Conservation (phyloP, 2,888 invertebrate species). For the Bombylius major region DNA sequence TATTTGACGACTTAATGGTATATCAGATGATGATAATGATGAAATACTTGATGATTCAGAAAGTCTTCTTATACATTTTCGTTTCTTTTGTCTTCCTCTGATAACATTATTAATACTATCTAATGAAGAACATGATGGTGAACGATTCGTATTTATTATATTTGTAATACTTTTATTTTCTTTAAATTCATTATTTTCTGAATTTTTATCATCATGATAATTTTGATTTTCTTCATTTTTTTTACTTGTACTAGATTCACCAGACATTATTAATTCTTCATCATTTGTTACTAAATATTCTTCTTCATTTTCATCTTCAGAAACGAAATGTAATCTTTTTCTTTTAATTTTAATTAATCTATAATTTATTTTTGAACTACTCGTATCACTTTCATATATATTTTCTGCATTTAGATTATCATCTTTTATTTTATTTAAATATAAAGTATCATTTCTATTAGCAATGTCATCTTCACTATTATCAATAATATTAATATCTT, state of each 20-base stretch:
- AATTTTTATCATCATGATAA: too few species aligned
- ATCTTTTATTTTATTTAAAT: not conserved
- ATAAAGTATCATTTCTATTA: not conserved
- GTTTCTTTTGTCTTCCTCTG: not conserved
- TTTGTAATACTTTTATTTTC: too few species aligned
- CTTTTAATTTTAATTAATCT: too few species aligned
- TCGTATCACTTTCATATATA: not conserved
- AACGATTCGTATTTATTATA: not conserved
- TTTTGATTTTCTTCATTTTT: not conserved
- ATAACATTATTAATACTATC: not conserved
- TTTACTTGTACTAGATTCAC: not conserved
- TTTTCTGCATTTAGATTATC: not conserved
- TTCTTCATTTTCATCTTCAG: not conserved
- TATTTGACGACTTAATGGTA: not conserved
- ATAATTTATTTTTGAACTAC: not conserved
- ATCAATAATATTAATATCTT: slow-evolving; percentile 1
- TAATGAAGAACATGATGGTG: not conserved
- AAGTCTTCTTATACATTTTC: not conserved
- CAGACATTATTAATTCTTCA: too few species aligned
- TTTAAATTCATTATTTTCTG: too few species aligned
- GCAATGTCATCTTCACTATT: not conserved
- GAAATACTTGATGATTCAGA: too few species aligned
- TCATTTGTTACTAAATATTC: not conserved
- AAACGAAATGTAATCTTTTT: not conserved
- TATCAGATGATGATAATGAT: not conserved